Conservation (phyloP, 2,797 vertebrate genomes). For the Tamandua tetradactyla region DNA sequence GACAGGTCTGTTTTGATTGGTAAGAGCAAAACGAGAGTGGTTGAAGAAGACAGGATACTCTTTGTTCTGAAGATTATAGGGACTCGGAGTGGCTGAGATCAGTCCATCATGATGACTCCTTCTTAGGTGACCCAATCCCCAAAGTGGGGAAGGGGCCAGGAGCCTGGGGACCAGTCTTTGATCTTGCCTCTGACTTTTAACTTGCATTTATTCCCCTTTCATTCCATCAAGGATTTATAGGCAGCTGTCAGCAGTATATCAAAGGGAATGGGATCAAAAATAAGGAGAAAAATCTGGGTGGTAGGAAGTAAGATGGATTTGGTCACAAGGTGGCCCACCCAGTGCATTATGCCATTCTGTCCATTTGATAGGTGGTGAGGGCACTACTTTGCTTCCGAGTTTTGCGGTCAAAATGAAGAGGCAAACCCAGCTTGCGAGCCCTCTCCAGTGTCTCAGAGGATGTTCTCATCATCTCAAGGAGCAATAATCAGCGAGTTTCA, state of each 20-base stretch:
- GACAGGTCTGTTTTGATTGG: not conserved
- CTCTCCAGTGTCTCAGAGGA: not conserved
- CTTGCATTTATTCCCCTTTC: not conserved
- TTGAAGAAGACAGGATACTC: not conserved
- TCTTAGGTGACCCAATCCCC: not conserved
- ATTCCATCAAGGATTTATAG: not conserved
- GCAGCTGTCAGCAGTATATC: not conserved
- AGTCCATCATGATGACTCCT: too few species aligned
- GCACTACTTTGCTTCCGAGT: not conserved
- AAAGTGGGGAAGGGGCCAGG: not conserved
- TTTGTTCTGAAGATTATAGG: not conserved
- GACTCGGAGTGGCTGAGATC: not conserved
- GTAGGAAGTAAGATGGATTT: not conserved
- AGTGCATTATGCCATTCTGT: rapidly evolving
- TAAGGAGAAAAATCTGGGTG: not conserved
- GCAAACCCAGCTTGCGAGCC: not conserved
- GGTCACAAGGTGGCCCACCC: not conserved
- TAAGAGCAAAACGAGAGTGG: not conserved
- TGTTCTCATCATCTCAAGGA: not conserved
- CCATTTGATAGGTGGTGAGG: not conserved
- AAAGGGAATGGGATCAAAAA: not conserved
- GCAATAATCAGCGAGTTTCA: not conserved
- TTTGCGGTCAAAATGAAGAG: constrained; percentile 35
- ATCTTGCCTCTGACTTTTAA: not conserved
- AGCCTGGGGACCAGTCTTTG: not conserved